Conservation (phyloP, 1,140 invertebrate genomes). For the Atta cephalotes region DNA sequence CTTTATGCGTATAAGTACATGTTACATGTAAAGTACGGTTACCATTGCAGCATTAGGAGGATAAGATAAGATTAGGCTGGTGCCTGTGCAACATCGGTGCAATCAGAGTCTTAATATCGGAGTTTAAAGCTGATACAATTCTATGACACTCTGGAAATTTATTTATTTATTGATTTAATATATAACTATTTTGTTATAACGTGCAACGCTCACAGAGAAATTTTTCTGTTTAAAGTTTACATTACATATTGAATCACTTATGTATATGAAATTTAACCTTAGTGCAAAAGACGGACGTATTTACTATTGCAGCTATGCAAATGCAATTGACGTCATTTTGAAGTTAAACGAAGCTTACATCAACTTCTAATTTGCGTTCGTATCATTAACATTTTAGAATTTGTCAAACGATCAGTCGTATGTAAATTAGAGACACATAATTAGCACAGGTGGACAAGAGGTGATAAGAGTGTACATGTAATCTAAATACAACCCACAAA, state of each 20-base stretch:
- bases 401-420: conserved; percentile 33
- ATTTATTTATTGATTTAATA: not conserved
- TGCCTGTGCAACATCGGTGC: conserved; percentile 74
- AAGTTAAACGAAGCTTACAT: conserved; percentile 55
- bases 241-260: conserved; percentile 4
- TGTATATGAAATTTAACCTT: conserved; percentile 18
- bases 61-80: conserved; percentile 83
- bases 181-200: not conserved
- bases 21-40: conserved; percentile 54
- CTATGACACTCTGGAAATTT: conserved; percentile 2
- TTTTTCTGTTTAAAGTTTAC: conserved; percentile 29
- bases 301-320: not conserved
- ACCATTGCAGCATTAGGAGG: conserved; percentile 74
- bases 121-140: conserved; percentile 65
- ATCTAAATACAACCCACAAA: conserved; percentile 33
- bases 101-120: conserved; percentile 45
- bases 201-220: not conserved
- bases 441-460: conserved; percentile 18
- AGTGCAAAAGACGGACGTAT: not conserved
- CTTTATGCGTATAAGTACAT: conserved; percentile 32
- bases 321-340: conserved; percentile 31
- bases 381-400: conserved; percentile 53
- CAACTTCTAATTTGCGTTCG: conserved; percentile 43
- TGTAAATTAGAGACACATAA: conserved; percentile 38
- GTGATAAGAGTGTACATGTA: conserved; percentile 22